Evolutionary conservation across 2,113 vertebrate species (phyloP).

Genomic region (Neopipo cinnamomea): DNA sequence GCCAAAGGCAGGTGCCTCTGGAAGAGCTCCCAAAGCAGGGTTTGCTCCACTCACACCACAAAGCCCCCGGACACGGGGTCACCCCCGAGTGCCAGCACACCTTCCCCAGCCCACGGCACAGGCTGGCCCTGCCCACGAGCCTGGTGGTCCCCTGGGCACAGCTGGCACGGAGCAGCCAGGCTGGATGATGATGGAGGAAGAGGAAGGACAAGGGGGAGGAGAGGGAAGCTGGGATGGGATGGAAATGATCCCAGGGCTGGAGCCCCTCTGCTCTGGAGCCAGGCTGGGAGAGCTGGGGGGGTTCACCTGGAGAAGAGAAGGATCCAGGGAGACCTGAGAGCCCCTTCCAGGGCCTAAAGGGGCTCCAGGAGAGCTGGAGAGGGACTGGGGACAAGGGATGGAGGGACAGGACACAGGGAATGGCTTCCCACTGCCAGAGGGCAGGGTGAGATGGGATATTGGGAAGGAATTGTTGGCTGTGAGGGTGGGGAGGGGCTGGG

Average conservation of each 20-base stretch:
- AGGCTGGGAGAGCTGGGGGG: not conserved
- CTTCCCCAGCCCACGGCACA: accelerated
- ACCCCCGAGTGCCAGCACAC: accelerated
- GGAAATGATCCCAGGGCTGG: not conserved
- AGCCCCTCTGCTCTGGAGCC: not conserved
- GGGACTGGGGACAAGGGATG: not conserved
- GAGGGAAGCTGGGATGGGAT: not conserved
- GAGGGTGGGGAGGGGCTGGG: not conserved
- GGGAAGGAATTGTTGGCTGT: not conserved
- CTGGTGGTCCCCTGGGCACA: accelerated
- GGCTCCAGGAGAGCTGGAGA: not conserved
- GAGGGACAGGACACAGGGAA: not conserved
- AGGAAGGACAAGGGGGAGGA: not conserved
- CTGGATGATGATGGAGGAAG: accelerated
- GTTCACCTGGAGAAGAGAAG: not conserved
- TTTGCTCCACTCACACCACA: not conserved
- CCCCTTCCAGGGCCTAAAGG: not conserved
- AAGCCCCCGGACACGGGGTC: accelerated
- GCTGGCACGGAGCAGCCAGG: not conserved
- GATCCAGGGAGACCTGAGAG: not conserved
- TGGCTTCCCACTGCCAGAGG: not conserved
- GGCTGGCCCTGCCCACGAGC: accelerated
- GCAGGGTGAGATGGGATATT: not conserved
- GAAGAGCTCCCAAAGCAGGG: not conserved
- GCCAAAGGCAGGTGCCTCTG: not conserved